Evolutionary conservation across 2,797 vertebrate species (phyloP), one percentile per base, ranked within the genome.

Genomic region (Crax fasciolata): DNA sequence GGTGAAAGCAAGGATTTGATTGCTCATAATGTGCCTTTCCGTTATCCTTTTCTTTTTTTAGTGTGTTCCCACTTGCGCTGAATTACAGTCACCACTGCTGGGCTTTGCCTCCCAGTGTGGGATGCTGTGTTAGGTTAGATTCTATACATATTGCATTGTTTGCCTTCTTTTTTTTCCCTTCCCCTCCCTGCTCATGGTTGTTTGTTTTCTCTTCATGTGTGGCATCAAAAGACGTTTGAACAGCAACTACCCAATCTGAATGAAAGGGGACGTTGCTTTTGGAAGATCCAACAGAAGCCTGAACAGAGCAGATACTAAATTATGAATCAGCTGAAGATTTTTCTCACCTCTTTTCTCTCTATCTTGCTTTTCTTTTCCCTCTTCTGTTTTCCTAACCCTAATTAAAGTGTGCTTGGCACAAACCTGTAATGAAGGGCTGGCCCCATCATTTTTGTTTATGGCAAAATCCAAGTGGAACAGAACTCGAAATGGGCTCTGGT

Each of bases 321-420:
- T 78, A 81, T 83, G 68, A 92, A 94, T 84, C 63, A 76, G 63
- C 24, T 70, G 32, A 55, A 87, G 87, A 46, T 59, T 87, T 88
- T 85, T 73, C 71, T 77, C 44, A 57, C 46, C 49, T 91, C 46
- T 85, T 73, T 84, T 70, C 30, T 76, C 43, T 65, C 49, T 73
- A 48, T 19, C 87, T 82, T 28, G 8, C 44, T 16, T 61, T 74
- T 78, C 44, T 49, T 16, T 6, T 11, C 2, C 3, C 10, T 5
- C 23, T 35, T 24, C 62, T 71, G 3, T 88, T 82, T 81, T 67
- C 87, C 74, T 68, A 85, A 57, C 32, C 27, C 57, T 92, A 86
- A 94, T 95, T 95, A 93, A 95, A 95, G 95, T 65, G 75, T 89
- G 30, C 63, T 27, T 55, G 73, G 49, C 82, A 84, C 78, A 89